Evolutionary conservation across 2,797 vertebrate genomes (phyloP), one percentile per base, ranked within the genome.

Genomic region (Crossoptilon crossoptilon): DNA sequence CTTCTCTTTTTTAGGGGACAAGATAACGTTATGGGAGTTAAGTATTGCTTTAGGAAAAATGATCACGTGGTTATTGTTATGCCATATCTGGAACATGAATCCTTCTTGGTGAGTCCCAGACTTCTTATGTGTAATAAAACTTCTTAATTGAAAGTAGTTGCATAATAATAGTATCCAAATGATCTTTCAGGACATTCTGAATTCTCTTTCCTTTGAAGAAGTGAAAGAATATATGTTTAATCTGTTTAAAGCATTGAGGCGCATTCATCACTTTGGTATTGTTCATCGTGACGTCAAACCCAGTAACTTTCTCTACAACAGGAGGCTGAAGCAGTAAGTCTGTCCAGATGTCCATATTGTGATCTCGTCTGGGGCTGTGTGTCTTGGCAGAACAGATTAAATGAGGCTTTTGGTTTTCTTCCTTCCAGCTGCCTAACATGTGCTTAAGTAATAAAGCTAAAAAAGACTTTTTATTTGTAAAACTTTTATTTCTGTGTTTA

Each of bases 31-130:
- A 99, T 99, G 97, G 99, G 99, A 91, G 98, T 99, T 89, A 99
- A 98, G 11, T 99, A 98, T 87, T 99, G 99, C 98, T 99, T 99
- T 96, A 98, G 99, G 96, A 99, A 98, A 80, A 98, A 99, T 39
- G 99, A 99, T 92, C 99, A 99, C 3, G 98, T 99, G 87, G 99
- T 99, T 96, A 99, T 99, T 89, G 98, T 99, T 76, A 99, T 99
- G 99, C 99, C 99, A 0, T 99, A 99, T 93, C 97, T 99, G 97
- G 99, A 99, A 84, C 99, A 99, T 83, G 98, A 99, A 94, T 97
- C 98, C 41, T 99, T 99, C 97, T 96, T 98, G 97, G 99, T 99
- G 97, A 96, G 98, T 97, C 85, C 83, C 84, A 91, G 62, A 70
- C 68, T 74, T 93, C 24, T 86, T 56, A 53, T 66, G 48, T 51